Base-by-base conservation (phyloP, 2,888 invertebrate genomes). In the Galerucella calmariensis region DNA sequence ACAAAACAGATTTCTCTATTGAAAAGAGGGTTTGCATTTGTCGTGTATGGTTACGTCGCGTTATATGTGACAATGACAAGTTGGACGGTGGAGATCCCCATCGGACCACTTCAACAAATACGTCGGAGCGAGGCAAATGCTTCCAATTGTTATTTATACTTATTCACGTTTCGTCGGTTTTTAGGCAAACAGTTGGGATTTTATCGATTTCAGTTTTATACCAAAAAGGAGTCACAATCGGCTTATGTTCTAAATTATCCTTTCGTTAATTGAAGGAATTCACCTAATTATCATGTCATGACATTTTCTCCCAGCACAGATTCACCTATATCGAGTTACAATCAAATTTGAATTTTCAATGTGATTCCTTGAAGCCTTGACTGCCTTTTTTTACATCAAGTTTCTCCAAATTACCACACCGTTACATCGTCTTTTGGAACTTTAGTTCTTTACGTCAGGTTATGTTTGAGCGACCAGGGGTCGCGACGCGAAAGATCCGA, bases 11-110 rank as follows among this genome's bases (percentile, higher is more conserved):
- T 75, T 76, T 73, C 72, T 74, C 74, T 69, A 78, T 78, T 73
- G 78, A 75, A 77, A 74, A 75, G 77, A 76, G 77, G 79, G 78
- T 76, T 77, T 78, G 77, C 76, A 73, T 78, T 74, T 78, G 79
- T 76, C 78, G 79, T 79, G 76, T 75, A 56, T 69, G 67, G 71
- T 70, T 69, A 72, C 76, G 74, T 72, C 76, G 72, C 67, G 72
- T 12, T 12, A 74, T 79, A 79, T 77, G 76, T 81, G 81, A 81
- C 80, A 80, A 80, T 81, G 81, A 81, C 80, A 80, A 80, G 81
- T 80, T 80, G 80, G 79, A 73, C 78, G 76, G 70, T 20, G 74
- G 69, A 77, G 73, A 76, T 78, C 75, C 80, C 79, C 79, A 75
- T 79, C 66, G 80, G 81, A 78, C 78, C 79, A 80, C 81, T 81